A percentile compares a stretch with the other conserved stretches of the same genome.
Conservation (phyloP, 1,140 invertebrate genomes). For the Penaeus indicus region DNA sequence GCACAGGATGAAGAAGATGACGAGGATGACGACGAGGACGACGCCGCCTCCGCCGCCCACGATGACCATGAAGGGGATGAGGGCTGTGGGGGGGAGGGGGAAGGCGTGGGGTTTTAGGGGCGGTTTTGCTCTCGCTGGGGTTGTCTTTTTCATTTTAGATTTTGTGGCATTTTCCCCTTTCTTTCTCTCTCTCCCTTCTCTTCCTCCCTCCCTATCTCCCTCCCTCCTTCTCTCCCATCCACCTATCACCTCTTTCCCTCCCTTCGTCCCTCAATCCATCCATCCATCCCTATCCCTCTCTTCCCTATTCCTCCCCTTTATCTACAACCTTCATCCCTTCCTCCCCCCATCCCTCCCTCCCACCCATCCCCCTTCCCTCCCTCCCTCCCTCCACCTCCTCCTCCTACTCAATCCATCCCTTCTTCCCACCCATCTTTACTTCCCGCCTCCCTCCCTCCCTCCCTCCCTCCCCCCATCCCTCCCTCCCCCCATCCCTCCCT, state of each 20-base stretch:
- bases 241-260: too few species aligned
- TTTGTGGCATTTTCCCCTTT: neutral
- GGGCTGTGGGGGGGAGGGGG: conserved; percentile 72
- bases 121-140: neutral
- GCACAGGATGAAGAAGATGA: conserved; percentile 77
- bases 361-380: neutral
- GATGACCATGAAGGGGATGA: conserved; percentile 76
- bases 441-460: neutral
- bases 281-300: too few species aligned
- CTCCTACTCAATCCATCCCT: too few species aligned
- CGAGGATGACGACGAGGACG: conserved; percentile 76
- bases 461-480: too few species aligned
- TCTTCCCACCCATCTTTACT: neutral
- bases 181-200: neutral
- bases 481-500: neutral
- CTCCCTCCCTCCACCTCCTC: neutral
- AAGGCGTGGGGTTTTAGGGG: neutral
- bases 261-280: too few species aligned
- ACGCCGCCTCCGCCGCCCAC: conserved; percentile 77
- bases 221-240: conserved; percentile 17
- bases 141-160: neutral
- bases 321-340: too few species aligned
- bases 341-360: too few species aligned
- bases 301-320: too few species aligned
- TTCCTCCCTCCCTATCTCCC: conserved; percentile 20